Evolutionary conservation across 2,797 vertebrate genomes (phyloP), one percentile per base, ranked within the genome.

Genomic region (Ambastaia sidthimunki): DNA sequence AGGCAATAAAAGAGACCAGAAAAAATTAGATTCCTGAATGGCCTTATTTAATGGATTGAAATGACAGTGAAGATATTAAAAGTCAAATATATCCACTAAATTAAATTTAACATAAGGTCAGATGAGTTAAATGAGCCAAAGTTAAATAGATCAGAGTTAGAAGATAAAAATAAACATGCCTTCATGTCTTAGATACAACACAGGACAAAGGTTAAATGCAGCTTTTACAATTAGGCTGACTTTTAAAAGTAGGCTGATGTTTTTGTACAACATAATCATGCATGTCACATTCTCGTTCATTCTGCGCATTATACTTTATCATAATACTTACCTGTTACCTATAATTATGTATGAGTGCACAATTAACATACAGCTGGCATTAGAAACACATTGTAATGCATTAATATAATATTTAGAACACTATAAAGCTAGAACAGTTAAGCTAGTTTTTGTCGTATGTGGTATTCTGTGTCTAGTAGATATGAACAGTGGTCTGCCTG

Each of bases 11-110:
- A 70, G 47, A 4, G 3, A 71, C 63, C 34, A 41, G 7, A 44
- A 44, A 78, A 71, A 78, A 54, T 47, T 62, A 19, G 25, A 21
- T 19, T 25, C 16, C 13, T 12, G 19, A 63, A 63, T 52, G 10
- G 44, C 44, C 44, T 78, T 52, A 25, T 31, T 25, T 78, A 71
- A 65, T 78, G 62, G 62, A 59, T 72, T 55, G 25, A 34, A 70
- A 31, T 63, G 68, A 34, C 57, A n/a, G 28, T 34, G 34, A 34
- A 69, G 34, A 70, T 4, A 4, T 13, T 74, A 21, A 68, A 21
- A 80, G n/a, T 62, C 54, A 75, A 66, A 71, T 70, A 72, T 75
- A 13, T 55, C 4, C 21, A 16, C 16, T 23, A 72, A 55, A 25
- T 31, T 34, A 67, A 66, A 77, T 70, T 12, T 34, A 28, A 34